Evolutionary conservation across 2,797 vertebrate genomes (phyloP), one percentile per base, ranked within the genome.

Genomic region (Chlorospingus semifuscus): DNA sequence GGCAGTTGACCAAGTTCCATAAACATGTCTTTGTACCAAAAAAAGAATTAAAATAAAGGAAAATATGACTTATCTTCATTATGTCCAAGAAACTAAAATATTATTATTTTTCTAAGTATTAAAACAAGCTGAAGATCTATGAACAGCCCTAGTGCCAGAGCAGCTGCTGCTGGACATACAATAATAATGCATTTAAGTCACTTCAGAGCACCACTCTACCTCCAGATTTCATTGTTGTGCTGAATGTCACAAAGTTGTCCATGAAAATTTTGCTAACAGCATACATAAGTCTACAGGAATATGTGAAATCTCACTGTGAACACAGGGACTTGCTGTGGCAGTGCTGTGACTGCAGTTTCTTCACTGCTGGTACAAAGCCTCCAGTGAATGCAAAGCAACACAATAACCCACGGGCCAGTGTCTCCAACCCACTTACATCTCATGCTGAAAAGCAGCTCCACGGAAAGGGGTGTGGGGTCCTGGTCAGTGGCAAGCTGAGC

Each of bases 41-140:
- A 39, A 50, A 18, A 20, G 8, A 37, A 57, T 46, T 46, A 36
- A 57, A 26, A 21, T 34, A 22, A 19, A 59, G 0, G 32, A 56
- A 77, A 69, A 83, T 4, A 77, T 8, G 1, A 83, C n/a, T 93
- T 93, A 83, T 95, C 69, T 96, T 95, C 79, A 91, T 94, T 87
- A 95, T 76, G 83, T 92, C 70, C 44, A 79, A 76, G 42, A 44
- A 80, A 78, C 76, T 41, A 84, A 93, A 91, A 95, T 88, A 65
- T 87, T 94, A 88, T 91, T 93, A 55, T 78, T 91, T 90, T 95
- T 10, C 30, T 80, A 94, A 92, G 59, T 36, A 61, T 37, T 77
- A 44, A 78, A 87, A 87, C 93, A 94, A 72, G 5, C 12, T 6
- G 5, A 83, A 87, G 60, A n/a, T 85, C 34, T 83, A 44, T 65